Evolutionary conservation across 2,113 vertebrate genomes (phyloP).

Genomic region (Brachionichthys hirsutus): DNA sequence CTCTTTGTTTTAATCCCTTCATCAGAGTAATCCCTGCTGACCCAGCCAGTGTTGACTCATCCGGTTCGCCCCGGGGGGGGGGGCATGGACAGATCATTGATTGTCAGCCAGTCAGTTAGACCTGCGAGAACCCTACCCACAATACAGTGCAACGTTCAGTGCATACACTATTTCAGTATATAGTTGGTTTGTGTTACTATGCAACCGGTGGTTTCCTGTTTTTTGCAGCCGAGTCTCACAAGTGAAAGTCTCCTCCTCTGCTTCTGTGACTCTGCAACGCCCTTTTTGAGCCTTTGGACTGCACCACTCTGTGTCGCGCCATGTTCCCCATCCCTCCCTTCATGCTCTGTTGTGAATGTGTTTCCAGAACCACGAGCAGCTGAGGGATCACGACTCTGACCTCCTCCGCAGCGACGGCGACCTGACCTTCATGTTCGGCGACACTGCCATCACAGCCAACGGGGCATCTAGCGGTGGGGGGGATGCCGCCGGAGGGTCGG

Average conservation of each 20-base stretch:
- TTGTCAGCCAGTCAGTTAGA: constrained; percentile 32
- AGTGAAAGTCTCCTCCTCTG: constrained; percentile 3
- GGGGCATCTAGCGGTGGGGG: constrained; percentile 82
- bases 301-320: constrained; percentile 4
- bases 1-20: constrained; percentile 9
- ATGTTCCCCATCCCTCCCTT: constrained; percentile 20
- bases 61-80: constrained; percentile 19
- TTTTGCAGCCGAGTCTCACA: too few relatives aligned
- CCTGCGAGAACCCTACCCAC: constrained; percentile 12
- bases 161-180: not conserved
- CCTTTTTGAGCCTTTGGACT: constrained; percentile 45
- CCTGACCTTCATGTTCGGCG: constrained; percentile 91
- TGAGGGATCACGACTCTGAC: constrained; percentile 90
- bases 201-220: constrained; percentile 25
- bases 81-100: constrained; percentile 44
- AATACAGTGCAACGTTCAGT: not conserved
- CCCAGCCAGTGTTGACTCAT: constrained; percentile 26
- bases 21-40: constrained; percentile 47
- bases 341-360: constrained; percentile 49
- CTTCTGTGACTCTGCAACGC: constrained; percentile 47
- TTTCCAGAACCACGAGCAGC: constrained; percentile 89
- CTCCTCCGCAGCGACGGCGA: constrained; percentile 90
- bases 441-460: constrained; percentile 90
- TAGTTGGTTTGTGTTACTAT: not conserved
- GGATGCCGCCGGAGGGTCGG: constrained; percentile 61